Evolutionary conservation across 2,113 vertebrate species (phyloP).

Genomic region (Carettochelys insculpta): DNA sequence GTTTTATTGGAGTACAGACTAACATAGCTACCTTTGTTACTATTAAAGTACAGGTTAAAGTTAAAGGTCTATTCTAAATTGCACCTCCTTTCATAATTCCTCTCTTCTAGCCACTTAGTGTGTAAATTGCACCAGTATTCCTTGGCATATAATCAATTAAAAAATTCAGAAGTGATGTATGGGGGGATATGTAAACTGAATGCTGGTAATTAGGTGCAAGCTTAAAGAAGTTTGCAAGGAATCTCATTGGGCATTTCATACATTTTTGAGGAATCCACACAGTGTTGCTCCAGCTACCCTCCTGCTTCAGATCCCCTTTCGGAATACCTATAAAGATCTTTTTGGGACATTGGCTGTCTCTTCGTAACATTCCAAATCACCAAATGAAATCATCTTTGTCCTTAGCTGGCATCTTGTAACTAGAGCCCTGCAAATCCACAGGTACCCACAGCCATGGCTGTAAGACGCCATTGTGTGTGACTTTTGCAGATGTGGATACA

Average conservation of each 20-base stretch:
- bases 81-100: not conserved
- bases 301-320: not conserved
- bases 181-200: not conserved
- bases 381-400: conserved; percentile 7
- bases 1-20: too few species aligned
- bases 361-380: not conserved
- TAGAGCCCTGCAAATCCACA: too few species aligned
- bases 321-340: not conserved
- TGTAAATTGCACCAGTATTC: not conserved
- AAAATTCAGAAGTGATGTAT: not conserved
- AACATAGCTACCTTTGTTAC: too few species aligned
- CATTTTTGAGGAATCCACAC: not conserved
- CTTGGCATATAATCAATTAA: too few species aligned
- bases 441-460: too few species aligned
- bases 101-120: not conserved
- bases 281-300: not conserved
- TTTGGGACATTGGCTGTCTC: not conserved
- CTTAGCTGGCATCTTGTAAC: not conserved
- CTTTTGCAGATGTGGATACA: too few species aligned
- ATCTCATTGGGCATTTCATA: not conserved
- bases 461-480: too few species aligned
- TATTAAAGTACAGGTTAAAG: not conserved
- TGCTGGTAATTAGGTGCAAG: not conserved
- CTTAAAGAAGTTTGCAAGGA: not conserved
- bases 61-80: not conserved